Evolutionary conservation across 53 echinoderm and acorn worm genomes (phyloP).

Genomic region (Zoroaster sp.): DNA sequence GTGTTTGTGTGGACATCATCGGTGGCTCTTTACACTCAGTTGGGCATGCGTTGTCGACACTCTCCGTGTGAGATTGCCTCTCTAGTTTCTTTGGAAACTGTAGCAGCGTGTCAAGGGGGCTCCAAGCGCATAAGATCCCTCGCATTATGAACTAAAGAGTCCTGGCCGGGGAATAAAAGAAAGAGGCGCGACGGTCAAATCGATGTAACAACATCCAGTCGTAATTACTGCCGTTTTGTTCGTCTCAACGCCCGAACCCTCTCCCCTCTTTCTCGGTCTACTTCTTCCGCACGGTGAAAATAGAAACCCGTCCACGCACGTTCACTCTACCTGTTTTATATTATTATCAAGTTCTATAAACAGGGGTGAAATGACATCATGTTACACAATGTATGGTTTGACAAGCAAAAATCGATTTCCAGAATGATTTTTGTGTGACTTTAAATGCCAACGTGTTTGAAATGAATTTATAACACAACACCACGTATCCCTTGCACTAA

Average conservation of each 20-base stretch:
- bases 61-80: constrained; percentile 1
- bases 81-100: constrained; percentile 60
- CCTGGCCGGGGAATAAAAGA: not conserved
- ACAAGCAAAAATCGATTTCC: constrained; percentile 7
- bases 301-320: not conserved
- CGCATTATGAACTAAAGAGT: not conserved
- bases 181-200: constrained; percentile 9
- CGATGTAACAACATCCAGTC: constrained; percentile 54
- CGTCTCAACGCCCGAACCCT: constrained; percentile 17
- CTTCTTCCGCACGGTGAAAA: not conserved
- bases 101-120: constrained; percentile 58
- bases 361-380: not conserved
- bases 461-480: constrained; percentile 21
- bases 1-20: constrained; percentile 44
- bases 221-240: constrained; percentile 46
- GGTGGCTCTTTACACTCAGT: constrained; percentile 38
- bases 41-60: constrained; percentile 31
- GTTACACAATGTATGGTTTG: constrained; percentile 11
- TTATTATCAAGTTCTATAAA: not conserved
- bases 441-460: not conserved
- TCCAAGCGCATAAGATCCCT: not conserved
- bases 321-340: not conserved
- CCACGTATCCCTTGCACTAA: too few species aligned
- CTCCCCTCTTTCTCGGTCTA: not conserved
- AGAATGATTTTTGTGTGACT: not conserved